These are phyloP conservation scores for Notodonta ziczac DNA, from an alignment of 2,888 invertebrate genomes.

Conservation along the genomic window DNA sequence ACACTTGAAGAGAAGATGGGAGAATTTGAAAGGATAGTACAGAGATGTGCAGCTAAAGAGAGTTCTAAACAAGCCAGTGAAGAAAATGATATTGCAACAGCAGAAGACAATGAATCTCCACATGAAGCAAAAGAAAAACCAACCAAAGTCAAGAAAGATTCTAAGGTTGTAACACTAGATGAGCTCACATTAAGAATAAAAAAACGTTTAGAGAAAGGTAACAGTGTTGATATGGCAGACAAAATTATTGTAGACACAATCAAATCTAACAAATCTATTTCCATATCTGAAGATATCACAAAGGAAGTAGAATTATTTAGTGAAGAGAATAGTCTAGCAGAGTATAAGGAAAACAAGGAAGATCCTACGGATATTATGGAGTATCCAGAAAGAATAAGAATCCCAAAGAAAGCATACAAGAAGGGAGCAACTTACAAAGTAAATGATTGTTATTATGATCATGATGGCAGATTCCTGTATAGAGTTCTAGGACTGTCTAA, in stretches of 20 bases:
- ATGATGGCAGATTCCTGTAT: conserved; percentile 92
- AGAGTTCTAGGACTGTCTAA: conserved; percentile 88
- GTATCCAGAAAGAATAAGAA: conserved; percentile 87
- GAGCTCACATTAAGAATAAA: conserved; percentile 65
- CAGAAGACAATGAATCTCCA: conserved; percentile 12
- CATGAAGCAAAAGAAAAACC: conserved; percentile 17
- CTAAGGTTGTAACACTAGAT: conserved; percentile 64
- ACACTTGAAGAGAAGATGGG: conserved; percentile 61
- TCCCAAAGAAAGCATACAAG: conserved; percentile 87
- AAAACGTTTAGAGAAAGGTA: conserved; percentile 61
- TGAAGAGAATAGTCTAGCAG: conserved; percentile 41
- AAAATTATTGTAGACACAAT: conserved; percentile 62
- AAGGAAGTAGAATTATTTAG: conserved; percentile 53
- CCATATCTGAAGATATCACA: conserved; percentile 36
- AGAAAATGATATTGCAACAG: conserved; percentile 13
- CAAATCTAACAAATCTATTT: conserved; percentile 21
- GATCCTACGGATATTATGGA: conserved; percentile 48
- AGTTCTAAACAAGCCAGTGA: conserved; percentile 15
- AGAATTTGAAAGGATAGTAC: conserved; percentile 80
- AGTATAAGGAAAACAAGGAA: conserved; percentile 49
- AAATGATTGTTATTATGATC: conserved; percentile 92
- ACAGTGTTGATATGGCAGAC: conserved; percentile 60
- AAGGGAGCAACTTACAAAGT: conserved; percentile 89
- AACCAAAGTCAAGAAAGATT: conserved; percentile 37
- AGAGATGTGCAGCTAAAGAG: conserved; percentile 63